Base-by-base conservation (phyloP, 2,113 vertebrate genomes). In the Steatornis caripensis region DNA sequence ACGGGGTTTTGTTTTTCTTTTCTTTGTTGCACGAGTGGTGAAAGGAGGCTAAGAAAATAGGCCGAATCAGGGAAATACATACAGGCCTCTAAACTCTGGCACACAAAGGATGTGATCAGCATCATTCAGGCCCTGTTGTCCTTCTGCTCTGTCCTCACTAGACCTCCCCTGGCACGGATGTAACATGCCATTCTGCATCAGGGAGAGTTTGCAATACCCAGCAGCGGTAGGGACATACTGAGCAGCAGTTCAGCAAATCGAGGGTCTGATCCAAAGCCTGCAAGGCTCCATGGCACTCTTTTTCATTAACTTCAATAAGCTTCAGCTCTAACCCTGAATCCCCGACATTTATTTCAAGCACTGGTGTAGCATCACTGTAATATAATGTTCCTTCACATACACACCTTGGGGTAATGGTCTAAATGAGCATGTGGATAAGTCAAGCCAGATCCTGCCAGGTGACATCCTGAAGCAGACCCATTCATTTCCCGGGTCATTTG, bases 221-320 rank as follows among this genome's bases (percentile, higher is more conserved):
- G 46, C 62, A 92, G 46, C 7, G 12, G 37, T 5, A 69, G 32
- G 32, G n/a, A 80, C 43, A 74, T 34, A 48, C 30, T 32, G n/a
- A 96, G 71, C 41, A 72, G 34, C 24, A 10, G 29, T 84, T 74
- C 76, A 75, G 68, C 27, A 93, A 90, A 86, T 27, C 0, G 0
- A 36, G 36, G 55, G 36, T 78, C 65, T 92, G 72, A 94, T 82
- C 55, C 53, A 82, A 87, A 87, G 57, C 64, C 89, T 81, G 24
- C 60, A 78, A 80, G 72, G 60, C 48, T 92, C 46, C 0, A 0
- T 57, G 30, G 32, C 36, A 58, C 20, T 90, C 68, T 78, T 93
- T 90, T 92, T 86, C 88, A 92, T 95, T 91, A 94, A 93, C 41
- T 89, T 79, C 77, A 69, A 30, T 92, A 87, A 89, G 77, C 65